phyloP scores from a whole-genome alignment of 2,888 invertebrate genomes.

The Caenorhabditis uteleia region DNA sequence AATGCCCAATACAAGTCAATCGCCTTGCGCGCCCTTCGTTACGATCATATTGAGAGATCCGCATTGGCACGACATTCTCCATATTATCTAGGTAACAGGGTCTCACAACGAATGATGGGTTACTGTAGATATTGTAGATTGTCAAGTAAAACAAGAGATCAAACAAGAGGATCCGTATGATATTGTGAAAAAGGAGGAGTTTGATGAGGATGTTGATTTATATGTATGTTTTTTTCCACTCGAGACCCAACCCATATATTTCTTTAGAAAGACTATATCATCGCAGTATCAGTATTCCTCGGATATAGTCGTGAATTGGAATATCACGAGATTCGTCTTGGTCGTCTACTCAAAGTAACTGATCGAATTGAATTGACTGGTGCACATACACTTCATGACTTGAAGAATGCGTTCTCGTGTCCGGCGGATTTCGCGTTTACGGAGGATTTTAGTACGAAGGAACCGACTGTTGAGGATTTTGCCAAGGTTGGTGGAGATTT shows the following conservation, averaged over 20 bases:
- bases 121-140: no score
- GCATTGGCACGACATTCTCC: slow-evolving; percentile 25
- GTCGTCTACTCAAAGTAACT: slow-evolving; percentile 61
- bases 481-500: slow-evolving; percentile 16
- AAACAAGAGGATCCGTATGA: no score
- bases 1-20: slow-evolving; percentile 51
- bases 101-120: no score
- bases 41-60: slow-evolving; percentile 34
- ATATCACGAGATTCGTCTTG: slow-evolving; percentile 49
- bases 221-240: no score
- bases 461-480: slow-evolving; percentile 29
- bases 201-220: not conserved
- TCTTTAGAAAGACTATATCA: slow-evolving; percentile 40
- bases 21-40: slow-evolving; percentile 38
- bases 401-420: slow-evolving; percentile 82
- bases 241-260: not conserved
- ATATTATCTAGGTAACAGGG: no score
- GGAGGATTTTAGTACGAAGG: slow-evolving; percentile 68
- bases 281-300: slow-evolving; percentile 44
- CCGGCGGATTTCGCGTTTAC: slow-evolving; percentile 76
- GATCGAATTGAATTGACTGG: slow-evolving; percentile 78
- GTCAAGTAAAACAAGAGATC: no score
- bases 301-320: slow-evolving; percentile 50
- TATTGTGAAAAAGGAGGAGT: not conserved
- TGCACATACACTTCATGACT: slow-evolving; percentile 76